A percentile compares a stretch with the other conserved stretches of the same genome.
Conservation (phyloP, 1,140 invertebrate species). For the Mya arenaria region DNA sequence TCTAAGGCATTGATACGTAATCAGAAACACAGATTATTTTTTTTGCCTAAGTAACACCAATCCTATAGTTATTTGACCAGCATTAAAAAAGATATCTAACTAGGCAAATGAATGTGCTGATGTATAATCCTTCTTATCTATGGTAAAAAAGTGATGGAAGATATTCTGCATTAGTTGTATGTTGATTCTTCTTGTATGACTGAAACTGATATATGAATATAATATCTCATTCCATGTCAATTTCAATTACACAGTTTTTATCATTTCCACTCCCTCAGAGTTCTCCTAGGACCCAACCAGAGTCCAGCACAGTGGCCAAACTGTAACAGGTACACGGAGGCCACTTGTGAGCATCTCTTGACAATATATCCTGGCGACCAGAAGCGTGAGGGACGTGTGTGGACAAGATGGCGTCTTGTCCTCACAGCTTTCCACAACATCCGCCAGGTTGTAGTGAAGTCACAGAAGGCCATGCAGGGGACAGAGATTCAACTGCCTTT, state of each 20-base stretch:
- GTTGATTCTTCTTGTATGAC: no score
- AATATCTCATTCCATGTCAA: conserved; percentile 3
- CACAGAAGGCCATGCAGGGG: conserved; percentile 6
- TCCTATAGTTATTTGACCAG: no score
- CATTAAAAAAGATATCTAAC: no score
- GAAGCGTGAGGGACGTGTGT: neutral
- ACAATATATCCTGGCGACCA: conserved; percentile 23
- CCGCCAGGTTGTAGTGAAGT: conserved; percentile 19
- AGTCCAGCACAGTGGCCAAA: conserved; percentile 54
- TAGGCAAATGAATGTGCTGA: no score
- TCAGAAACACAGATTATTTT: no score
- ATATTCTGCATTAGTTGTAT: no score
- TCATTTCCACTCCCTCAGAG: conserved; percentile 38
- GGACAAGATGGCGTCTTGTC: conserved; percentile 43
- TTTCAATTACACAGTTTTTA: conserved; percentile 16
- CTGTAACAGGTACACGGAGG: conserved; percentile 61
- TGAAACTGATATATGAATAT: no score
- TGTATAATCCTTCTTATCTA: no score
- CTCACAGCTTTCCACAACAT: conserved; percentile 44
- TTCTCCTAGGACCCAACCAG: conserved; percentile 55
- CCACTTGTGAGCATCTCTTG: conserved; percentile 29
- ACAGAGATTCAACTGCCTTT: conserved; percentile 57
- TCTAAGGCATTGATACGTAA: no score
- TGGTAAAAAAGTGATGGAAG: no score
- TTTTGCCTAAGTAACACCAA: no score